Conservation (phyloP, 2,113 vertebrate species). For the Calyptommatus sinebrachiatus region DNA sequence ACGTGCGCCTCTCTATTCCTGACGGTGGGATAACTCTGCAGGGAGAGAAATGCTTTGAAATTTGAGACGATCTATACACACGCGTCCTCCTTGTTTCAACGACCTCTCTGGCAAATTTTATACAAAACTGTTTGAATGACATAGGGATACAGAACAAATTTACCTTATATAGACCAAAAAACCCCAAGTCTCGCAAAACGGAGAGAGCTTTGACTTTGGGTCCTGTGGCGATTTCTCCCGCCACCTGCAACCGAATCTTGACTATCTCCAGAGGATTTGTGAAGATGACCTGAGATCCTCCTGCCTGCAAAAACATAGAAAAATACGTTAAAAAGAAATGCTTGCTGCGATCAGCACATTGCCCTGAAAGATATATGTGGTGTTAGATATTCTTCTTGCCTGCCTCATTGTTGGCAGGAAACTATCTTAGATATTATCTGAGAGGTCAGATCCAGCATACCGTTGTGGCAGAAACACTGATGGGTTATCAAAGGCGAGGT, state of each 20-base stretch:
- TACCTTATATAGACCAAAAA: conserved; percentile 84
- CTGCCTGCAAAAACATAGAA: conserved; percentile 70
- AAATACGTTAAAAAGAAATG: conserved; percentile 14
- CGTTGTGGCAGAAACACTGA: neutral
- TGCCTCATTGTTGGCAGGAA: too few species aligned
- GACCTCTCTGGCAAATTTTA: conserved; percentile 13
- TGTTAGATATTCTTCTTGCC: neutral
- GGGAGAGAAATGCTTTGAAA: conserved; percentile 53
- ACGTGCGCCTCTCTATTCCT: conserved; percentile 60
- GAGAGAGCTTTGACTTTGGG: conserved; percentile 80
- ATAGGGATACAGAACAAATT: conserved; percentile 34
- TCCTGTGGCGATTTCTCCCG: conserved; percentile 86
- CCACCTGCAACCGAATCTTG: conserved; percentile 97
- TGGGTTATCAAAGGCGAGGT: neutral
- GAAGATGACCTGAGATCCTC: conserved; percentile 83
- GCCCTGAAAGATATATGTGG: neutral
- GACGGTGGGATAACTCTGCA: conserved; percentile 50
- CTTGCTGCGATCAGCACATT: rapidly evolving
- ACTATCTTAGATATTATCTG: neutral
- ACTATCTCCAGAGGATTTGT: conserved; percentile 90
- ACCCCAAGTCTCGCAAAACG: conserved; percentile 77
- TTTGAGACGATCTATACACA: conserved; percentile 34
- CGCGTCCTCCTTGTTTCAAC: conserved; percentile 28
- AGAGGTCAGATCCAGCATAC: neutral
- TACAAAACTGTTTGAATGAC: conserved; percentile 11